Conservation (phyloP, 2,888 invertebrate species). For the Lithosia quadra region DNA sequence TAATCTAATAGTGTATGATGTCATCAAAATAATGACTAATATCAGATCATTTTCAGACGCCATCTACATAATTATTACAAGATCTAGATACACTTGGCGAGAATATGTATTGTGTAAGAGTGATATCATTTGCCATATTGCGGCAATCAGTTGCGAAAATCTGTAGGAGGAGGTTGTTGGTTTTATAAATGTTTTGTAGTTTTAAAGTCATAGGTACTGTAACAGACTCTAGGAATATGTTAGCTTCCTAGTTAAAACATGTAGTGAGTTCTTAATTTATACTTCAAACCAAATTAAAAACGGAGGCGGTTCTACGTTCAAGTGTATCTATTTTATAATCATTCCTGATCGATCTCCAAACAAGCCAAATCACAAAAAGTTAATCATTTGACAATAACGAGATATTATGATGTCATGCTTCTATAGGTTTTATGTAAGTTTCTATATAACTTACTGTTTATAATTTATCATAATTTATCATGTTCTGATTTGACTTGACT, state of each 20-base stretch:
- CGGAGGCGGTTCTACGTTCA: too few relatives aligned
- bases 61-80: constrained; percentile 1
- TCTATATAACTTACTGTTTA: too few relatives aligned
- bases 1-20: constrained; percentile 19
- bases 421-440: too few relatives aligned
- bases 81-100: background rate
- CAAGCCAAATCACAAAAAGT: background rate
- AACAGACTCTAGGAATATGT: background rate
- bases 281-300: too few relatives aligned
- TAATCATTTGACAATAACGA: too few relatives aligned
- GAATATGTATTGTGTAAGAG: constrained; percentile 4
- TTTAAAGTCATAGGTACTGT: background rate
- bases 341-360: background rate
- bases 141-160: background rate
- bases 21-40: constrained; percentile 31
- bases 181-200: background rate
- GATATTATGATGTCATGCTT: too few relatives aligned
- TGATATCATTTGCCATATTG: background rate
- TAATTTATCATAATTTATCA: too few relatives aligned
- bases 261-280: background rate
- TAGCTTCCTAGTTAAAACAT: background rate
- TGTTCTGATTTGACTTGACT: too few relatives aligned
- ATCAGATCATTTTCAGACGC: background rate
- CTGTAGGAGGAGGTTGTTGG: background rate
- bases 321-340: too few relatives aligned